Evolutionary conservation across 2,888 invertebrate species (phyloP), one percentile per base, ranked within the genome.

Genomic region (Rhamphomyia laevipes): DNA sequence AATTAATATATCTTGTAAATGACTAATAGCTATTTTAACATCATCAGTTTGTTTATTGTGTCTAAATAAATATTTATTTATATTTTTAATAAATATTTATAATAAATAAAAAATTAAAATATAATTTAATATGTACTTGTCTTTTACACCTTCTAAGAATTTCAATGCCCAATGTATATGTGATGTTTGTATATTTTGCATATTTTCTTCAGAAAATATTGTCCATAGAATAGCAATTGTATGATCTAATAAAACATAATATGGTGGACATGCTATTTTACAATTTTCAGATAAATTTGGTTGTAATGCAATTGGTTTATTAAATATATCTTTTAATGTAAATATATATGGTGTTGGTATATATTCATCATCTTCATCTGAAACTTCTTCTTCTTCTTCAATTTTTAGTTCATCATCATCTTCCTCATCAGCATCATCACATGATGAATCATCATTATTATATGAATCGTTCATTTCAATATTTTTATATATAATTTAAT

Each of bases 141-240:
- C 51, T 13, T 37, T 45, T 2, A 56, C 46, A 5, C 58, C 58
- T 50, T 57, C 55, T n/a, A 59, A 50, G 41, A 59, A 55, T 45
- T 51, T 55, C 5, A 57, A 35, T 1, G 57, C 55, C 59, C 59
- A 59, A 45, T 51, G 54, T 4, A 59, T 46, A 44, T 58, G 56
- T 21, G 37, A 17, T 30, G 55, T 46, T n/a, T 49, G 43, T 31
- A 57, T 48, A 16, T 43, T 17, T 4, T 44, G 35, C 12, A 41
- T 23, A 13, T 46, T 16, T 27, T 47, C 46, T 3, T 35, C 10
- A 4, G 56, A 56, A 46, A 56, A 59, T 11, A 54, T 43, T 9
- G 46, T 40, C 57, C 58, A 59, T 2, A 59, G 45, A 11, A 59
- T 53, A 10, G 59, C 58, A 2, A 59, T 45, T 10, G 53, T 47